A percentile compares a stretch with the other conserved stretches of the same genome.
Conservation (phyloP, 2,888 invertebrate species). For the Callyntrura guangdongensis region DNA sequence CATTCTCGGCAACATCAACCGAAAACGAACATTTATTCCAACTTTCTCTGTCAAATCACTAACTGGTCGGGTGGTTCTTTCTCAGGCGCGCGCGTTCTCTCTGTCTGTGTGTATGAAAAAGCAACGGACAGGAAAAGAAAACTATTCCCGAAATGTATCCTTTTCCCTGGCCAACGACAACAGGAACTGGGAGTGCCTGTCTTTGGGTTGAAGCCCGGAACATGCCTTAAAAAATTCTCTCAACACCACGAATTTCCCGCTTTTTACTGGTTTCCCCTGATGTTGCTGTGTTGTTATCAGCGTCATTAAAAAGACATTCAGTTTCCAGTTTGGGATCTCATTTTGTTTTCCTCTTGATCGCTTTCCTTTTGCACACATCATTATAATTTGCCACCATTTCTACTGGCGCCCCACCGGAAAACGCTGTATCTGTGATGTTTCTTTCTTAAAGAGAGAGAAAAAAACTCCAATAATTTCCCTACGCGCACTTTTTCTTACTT, state of each 20-base stretch:
- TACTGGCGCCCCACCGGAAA: not conserved
- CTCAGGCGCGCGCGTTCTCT: not conserved
- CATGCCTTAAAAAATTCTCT: too few relatives aligned
- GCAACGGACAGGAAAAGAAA: not conserved
- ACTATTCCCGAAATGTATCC: too few relatives aligned
- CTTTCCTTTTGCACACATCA: too few relatives aligned
- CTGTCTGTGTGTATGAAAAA: not conserved
- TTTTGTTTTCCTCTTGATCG: slow-evolving; percentile 1
- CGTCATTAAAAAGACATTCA: slow-evolving; percentile 44
- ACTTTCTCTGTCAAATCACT: not conserved
- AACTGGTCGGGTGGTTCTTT: not conserved
- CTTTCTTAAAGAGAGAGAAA: too few relatives aligned
- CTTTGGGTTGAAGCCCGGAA: too few relatives aligned
- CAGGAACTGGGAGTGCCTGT: too few relatives aligned
- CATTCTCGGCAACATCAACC: slow-evolving; percentile 3
- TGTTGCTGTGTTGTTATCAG: slow-evolving; percentile 42
- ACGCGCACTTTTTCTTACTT: not conserved
- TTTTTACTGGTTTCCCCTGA: slow-evolving; percentile 40
- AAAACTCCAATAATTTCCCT: not conserved
- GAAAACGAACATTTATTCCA: not conserved
- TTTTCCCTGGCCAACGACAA: too few relatives aligned
- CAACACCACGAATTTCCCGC: not conserved
- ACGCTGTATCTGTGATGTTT: not conserved
- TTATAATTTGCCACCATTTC: slow-evolving; percentile 8
- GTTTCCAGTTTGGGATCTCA: not conserved